Conservation (phyloP, 2,797 vertebrate genomes). For the Cheirogaleus major region DNA sequence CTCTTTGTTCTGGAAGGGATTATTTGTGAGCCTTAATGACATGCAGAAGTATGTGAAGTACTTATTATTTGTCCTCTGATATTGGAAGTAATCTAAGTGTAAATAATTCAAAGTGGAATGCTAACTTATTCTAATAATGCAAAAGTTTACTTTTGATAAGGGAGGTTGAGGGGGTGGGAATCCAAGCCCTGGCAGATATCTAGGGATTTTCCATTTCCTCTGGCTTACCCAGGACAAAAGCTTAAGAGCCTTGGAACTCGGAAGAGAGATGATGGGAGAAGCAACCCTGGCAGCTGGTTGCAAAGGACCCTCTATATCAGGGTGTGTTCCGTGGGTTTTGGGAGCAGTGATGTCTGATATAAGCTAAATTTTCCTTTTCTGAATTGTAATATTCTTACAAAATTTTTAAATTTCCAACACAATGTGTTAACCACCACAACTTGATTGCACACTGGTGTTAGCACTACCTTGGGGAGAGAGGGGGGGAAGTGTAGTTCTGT, state of each 20-base stretch:
- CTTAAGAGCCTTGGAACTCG: not conserved
- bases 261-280: not conserved
- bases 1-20: constrained; percentile 47
- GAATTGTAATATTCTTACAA: not conserved
- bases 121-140: constrained; percentile 23
- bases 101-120: constrained; percentile 45
- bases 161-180: not conserved
- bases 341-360: not conserved
- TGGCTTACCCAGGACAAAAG: not conserved
- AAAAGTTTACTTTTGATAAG: not conserved
- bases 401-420: not conserved
- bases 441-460: not conserved
- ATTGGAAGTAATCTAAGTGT: constrained; percentile 49
- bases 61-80: constrained; percentile 54
- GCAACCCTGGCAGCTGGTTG: not conserved
- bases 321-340: not conserved
- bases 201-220: not conserved
- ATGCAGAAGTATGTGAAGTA: constrained; percentile 42
- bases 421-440: not conserved
- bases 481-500: not conserved
- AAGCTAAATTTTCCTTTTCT: not conserved
- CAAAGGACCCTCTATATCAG: not conserved
- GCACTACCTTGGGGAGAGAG: not conserved
- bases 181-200: not conserved
- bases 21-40: constrained; percentile 36